Conservation (phyloP, 2,797 vertebrate species). For the Manis pentadactyla region DNA sequence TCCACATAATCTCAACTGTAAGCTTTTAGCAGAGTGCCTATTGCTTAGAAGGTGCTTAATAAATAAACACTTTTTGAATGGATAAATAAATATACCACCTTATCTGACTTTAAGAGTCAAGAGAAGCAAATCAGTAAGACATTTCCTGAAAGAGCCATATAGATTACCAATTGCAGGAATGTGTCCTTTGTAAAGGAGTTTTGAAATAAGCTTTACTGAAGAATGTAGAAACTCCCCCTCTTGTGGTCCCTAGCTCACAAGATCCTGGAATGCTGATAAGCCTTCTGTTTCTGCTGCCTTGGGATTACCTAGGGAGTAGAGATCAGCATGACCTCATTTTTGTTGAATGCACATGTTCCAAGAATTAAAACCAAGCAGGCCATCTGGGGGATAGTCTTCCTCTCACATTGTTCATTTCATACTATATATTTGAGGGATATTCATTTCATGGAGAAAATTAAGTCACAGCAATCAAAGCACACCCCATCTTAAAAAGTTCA, state of each 20-base stretch:
- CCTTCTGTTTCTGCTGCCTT: constrained; percentile 53
- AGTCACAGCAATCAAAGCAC: constrained; percentile 76
- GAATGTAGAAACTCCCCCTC: constrained; percentile 8
- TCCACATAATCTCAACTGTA: neutral
- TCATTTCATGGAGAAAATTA: constrained; percentile 79
- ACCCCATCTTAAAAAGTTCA: constrained; percentile 65
- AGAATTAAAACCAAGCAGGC: constrained; percentile 65
- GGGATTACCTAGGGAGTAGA: constrained; percentile 38
- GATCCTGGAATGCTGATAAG: constrained; percentile 16
- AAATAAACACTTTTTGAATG: constrained; percentile 51
- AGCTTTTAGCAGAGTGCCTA: neutral
- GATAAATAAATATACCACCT: constrained; percentile 1
- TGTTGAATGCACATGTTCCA: constrained; percentile 41
- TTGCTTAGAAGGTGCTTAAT: neutral
- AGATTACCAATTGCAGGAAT: constrained; percentile 16
- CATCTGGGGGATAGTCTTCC: constrained; percentile 63
- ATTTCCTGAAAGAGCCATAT: neutral
- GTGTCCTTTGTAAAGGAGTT: constrained; percentile 19
- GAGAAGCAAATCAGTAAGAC: neutral
- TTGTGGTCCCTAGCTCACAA: neutral
- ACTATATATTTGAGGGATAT: constrained; percentile 37
- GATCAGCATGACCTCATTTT: constrained; percentile 65
- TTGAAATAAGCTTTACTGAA: constrained; percentile 1
- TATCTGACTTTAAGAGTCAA: constrained; percentile 41
- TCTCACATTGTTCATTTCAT: constrained; percentile 66